Base-by-base conservation (phyloP, 92 coral and sea anemone genomes). In the Porites cylindrica region DNA sequence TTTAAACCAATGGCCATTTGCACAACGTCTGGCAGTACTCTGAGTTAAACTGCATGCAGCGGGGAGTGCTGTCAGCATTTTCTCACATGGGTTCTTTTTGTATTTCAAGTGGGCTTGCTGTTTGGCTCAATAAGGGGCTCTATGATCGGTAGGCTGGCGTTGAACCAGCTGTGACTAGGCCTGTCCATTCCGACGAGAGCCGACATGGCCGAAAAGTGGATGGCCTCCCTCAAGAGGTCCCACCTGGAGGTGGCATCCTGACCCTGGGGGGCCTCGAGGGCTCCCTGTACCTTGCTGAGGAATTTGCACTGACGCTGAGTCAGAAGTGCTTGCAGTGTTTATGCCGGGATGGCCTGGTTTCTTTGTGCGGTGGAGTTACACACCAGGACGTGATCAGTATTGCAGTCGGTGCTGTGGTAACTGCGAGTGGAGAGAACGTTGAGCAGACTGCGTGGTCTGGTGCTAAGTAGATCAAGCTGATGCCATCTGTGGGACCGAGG, bases 391-490 rank as follows among this genome's bases (percentile, higher is more conserved):
- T 82, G 86, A 78, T 82, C 86, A 0, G 86, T 82, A 68, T 71
- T 47, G 52, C 83, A 79, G 83, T 79, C 83, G 8, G 83, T 74
- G 23, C 83, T 79, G 73, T 79, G 83, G 52, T 60, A 78, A 12
- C 71, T 80, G 66, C 86, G 19, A 21, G 90, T 79, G 76, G 21
- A 60, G 70, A 76, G 38, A 78, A 85, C 19, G 69, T 29, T 29
- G 32, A 29, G 32, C 32, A 29, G 32, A 29, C 82, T 60, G 26
- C 68, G 64, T 60, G 90, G 82, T 38, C 86, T 90, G 62, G 82
- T 85, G 29, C 82, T 74, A 21, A 52, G 17, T 76, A 90, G 26
- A 81, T 90, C 50, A 6, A 63, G 68, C 68, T 63, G 68, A 21
- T 63, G 68, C 68, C 68, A 63, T 11, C 68, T 6, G 68, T 63